A percentile compares a stretch with the other conserved stretches of the same genome.
These are phyloP conservation scores for Eurystomus glaucurus DNA, from an alignment of 2,797 vertebrate species.

Conservation along the genomic window DNA sequence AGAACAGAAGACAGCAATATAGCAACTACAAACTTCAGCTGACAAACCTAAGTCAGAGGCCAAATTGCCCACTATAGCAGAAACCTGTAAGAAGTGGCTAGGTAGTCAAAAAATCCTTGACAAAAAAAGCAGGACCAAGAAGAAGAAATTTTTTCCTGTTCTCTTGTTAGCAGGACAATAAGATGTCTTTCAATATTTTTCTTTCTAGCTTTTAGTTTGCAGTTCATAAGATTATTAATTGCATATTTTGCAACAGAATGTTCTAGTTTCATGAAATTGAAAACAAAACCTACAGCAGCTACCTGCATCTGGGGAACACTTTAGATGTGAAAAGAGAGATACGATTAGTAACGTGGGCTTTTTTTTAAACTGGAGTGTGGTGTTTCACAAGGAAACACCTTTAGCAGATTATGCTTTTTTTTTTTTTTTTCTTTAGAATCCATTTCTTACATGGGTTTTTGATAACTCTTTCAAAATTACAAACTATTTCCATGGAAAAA, in stretches of 20 bases:
- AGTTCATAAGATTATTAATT: not conserved
- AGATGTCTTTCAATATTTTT: not conserved
- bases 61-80: not conserved
- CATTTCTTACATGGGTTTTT: not conserved
- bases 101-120: not conserved
- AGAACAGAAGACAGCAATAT: not conserved
- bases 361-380: not conserved
- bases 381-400: not conserved
- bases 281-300: not conserved
- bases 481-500: not conserved
- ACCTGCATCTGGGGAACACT: not conserved
- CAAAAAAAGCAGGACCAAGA: not conserved
- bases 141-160: not conserved
- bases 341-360: rapidly evolving
- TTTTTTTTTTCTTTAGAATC: not conserved
- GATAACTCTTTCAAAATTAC: not conserved
- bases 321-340: not conserved
- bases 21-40: not conserved
- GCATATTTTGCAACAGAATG: not conserved
- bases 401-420: not conserved
- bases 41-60: not conserved
- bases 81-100: not conserved
- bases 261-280: not conserved
- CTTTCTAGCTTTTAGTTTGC: not conserved
- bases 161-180: not conserved